Conservation (phyloP, 2,888 invertebrate species). For the Dolichomitus sp. region DNA sequence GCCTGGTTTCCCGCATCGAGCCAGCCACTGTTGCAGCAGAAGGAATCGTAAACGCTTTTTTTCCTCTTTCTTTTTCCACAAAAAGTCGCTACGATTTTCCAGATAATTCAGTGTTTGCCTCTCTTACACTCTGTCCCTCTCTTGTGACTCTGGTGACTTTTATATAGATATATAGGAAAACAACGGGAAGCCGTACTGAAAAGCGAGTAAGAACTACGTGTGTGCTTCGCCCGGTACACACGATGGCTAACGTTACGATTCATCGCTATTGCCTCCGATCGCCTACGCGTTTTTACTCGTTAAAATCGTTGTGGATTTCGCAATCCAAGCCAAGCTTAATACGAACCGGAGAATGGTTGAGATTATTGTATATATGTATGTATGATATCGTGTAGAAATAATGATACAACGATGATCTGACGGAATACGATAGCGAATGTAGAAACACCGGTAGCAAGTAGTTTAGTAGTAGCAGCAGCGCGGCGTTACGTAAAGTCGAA, state of each 20-base stretch:
- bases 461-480: conserved; percentile 29
- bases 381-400: not conserved
- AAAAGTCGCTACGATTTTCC: conserved; percentile 5
- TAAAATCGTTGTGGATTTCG: conserved; percentile 5
- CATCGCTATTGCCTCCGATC: not conserved
- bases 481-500: conserved; percentile 63
- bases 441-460: conserved; percentile 51
- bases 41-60: not conserved
- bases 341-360: not conserved
- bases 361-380: not conserved
- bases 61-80: not conserved
- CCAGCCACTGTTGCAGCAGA: not conserved
- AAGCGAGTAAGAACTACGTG: not conserved
- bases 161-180: not conserved
- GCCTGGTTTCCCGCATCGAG: conserved; percentile 19
- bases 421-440: conserved; percentile 32
- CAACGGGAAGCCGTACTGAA: conserved; percentile 12
- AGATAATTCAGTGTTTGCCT: conserved; percentile 19
- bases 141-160: not conserved
- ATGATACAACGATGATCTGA: conserved; percentile 23
- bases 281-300: conserved; percentile 11
- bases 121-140: not conserved
- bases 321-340: conserved; percentile 18
- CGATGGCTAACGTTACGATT: not conserved
- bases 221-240: not conserved